Evolutionary conservation across 2,888 invertebrate species (phyloP).

Genomic region (Romanomermis culicivorax): DNA sequence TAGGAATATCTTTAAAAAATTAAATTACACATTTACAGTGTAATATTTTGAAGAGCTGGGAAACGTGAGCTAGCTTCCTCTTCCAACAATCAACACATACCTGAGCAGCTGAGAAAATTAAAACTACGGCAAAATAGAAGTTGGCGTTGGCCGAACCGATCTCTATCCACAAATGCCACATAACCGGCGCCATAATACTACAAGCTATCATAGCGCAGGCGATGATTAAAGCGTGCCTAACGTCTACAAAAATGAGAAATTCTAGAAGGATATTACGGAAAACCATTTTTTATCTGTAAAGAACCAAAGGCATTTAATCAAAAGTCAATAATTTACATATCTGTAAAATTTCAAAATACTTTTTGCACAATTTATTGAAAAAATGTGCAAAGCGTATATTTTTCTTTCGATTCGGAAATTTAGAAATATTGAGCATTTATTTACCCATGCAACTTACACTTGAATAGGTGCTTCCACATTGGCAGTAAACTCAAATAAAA

Average conservation of each 20-base stretch:
- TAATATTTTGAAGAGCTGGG: no score
- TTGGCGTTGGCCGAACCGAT: constrained; percentile 96
- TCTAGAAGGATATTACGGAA: not conserved
- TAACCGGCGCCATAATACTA: constrained; percentile 69
- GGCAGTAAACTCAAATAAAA: constrained; percentile 73
- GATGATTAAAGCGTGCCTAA: constrained; percentile 81
- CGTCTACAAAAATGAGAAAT: constrained; percentile 41
- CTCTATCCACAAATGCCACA: constrained; percentile 96
- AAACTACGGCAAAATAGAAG: constrained; percentile 91
- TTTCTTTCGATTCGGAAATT: no score
- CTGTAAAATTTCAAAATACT: no score
- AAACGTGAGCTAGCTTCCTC: no score
- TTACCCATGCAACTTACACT: constrained; percentile 61
- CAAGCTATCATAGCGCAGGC: constrained; percentile 71
- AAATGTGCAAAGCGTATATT: no score
- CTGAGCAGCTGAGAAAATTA: constrained; percentile 75
- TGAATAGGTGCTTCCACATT: constrained; percentile 66
- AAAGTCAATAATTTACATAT: no score
- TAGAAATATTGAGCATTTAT: no score
- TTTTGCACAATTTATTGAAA: no score
- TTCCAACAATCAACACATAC: no score
- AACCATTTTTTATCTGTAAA: constrained; percentile 16
- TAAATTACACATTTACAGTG: no score
- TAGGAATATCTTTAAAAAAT: no score
- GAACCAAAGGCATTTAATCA: not conserved